Evolutionary conservation across 2,888 invertebrate genomes (phyloP).

Genomic region (Bhutanitis thaidina): DNA sequence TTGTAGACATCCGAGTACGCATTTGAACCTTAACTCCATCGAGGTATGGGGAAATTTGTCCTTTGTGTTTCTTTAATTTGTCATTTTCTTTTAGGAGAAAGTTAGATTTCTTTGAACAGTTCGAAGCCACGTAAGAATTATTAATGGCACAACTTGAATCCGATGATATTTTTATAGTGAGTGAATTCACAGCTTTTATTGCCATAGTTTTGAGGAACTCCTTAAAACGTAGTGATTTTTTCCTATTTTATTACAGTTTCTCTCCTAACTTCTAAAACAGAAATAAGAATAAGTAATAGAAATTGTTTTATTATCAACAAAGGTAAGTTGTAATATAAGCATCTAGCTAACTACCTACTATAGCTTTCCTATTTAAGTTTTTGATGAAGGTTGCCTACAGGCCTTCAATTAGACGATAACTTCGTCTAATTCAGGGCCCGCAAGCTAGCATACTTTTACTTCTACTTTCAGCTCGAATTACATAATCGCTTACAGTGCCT

Average conservation of each 20-base stretch:
- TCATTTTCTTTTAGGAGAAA: background rate
- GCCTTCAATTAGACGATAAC: no score
- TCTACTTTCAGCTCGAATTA: no score
- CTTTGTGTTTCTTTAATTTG: slow-evolving; percentile 7
- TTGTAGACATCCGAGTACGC: slow-evolving; percentile 48
- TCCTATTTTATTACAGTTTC: background rate
- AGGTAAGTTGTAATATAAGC: no score
- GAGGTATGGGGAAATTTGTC: slow-evolving; percentile 47
- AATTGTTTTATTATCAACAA: no score
- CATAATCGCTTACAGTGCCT: no score
- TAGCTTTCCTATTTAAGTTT: no score
- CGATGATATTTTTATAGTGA: background rate
- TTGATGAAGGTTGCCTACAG: no score
- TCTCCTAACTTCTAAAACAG: background rate
- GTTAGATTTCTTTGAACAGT: background rate
- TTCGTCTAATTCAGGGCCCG: no score
- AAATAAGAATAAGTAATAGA: no score
- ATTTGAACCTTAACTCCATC: slow-evolving; percentile 42
- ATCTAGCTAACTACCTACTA: no score
- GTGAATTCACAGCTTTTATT: slow-evolving; percentile 19
- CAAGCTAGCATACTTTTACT: no score
- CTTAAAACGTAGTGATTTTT: background rate
- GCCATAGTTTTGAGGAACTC: background rate
- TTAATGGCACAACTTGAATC: slow-evolving; percentile 5
- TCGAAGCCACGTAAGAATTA: background rate